These are phyloP conservation scores for Apis dorsata DNA, from an alignment of 1,140 invertebrate species.

Conservation along the genomic window DNA sequence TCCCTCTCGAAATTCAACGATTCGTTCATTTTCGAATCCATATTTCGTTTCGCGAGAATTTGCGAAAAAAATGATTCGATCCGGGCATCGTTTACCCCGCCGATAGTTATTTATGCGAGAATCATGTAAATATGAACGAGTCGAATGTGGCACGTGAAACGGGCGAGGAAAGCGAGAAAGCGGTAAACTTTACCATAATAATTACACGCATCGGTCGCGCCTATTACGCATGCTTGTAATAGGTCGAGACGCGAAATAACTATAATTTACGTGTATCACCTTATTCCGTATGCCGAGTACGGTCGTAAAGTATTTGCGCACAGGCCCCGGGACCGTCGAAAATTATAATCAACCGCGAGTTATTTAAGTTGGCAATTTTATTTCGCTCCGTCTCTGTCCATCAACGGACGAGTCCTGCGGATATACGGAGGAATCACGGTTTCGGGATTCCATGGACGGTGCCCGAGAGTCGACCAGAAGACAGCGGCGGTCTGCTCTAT, in stretches of 20 bases:
- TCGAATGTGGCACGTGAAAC: not conserved
- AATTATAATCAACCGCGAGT: slow-evolving; percentile 48
- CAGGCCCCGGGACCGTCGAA: not conserved
- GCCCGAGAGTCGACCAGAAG: not conserved
- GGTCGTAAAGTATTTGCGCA: slow-evolving; percentile 45
- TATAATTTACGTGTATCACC: slow-evolving; percentile 52
- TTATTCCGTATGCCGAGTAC: slow-evolving; percentile 34
- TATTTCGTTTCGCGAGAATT: not conserved
- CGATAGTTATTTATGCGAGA: slow-evolving; percentile 14
- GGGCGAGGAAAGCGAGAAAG: not conserved
- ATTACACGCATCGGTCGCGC: slow-evolving; percentile 43
- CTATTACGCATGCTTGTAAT: slow-evolving; percentile 42
- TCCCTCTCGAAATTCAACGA: no score
- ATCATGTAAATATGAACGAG: not conserved
- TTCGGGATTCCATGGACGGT: not conserved
- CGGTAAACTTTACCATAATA: slow-evolving; percentile 39
- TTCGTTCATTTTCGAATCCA: no score
- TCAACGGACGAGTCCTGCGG: not conserved
- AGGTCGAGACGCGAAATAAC: slow-evolving; percentile 37
- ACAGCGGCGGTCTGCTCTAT: slow-evolving; percentile 56
- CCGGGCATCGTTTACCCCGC: not conserved
- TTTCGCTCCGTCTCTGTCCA: slow-evolving; percentile 16
- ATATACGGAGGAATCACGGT: not conserved
- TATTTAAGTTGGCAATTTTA: slow-evolving; percentile 50
- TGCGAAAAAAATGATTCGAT: not conserved